Conservation (phyloP, 2,888 invertebrate species). For the Cheilosia scutellata region DNA sequence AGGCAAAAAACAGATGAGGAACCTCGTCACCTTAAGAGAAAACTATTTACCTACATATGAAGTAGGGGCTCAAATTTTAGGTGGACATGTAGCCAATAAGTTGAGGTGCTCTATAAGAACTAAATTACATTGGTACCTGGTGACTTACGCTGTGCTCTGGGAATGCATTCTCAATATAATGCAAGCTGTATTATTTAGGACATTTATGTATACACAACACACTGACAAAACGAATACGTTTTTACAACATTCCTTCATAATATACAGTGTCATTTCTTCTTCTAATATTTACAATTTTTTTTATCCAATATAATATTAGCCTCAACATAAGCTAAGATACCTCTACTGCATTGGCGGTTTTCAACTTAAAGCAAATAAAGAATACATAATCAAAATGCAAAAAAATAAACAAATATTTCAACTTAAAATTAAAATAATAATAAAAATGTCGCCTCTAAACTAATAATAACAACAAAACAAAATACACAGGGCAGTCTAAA, state of each 20-base stretch:
- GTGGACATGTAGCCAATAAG: no score
- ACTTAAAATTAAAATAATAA: conserved; percentile 19
- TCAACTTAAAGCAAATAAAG: conserved; percentile 53
- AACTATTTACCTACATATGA: no score
- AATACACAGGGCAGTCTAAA: conserved; percentile 68
- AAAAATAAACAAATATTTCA: not conserved
- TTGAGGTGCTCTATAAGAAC: no score
- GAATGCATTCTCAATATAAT: no score
- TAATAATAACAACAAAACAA: conserved; percentile 54
- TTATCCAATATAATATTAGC: conserved; percentile 33
- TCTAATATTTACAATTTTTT: conserved; percentile 53
- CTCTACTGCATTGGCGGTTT: conserved; percentile 55
- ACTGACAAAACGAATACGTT: not conserved
- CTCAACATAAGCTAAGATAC: conserved; percentile 21
- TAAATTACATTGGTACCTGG: no score
- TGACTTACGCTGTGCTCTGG: no score
- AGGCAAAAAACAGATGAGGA: no score
- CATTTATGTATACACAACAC: conserved; percentile 9
- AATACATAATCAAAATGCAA: conserved; percentile 26
- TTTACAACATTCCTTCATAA: not conserved
- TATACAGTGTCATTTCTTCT: conserved; percentile 57
- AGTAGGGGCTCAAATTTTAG: no score
- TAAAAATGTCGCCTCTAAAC: conserved; percentile 58
- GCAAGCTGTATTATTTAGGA: no score
- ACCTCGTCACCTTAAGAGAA: no score